Evolutionary conservation across 2,797 vertebrate genomes (phyloP).

Genomic region (Lophotriccus pileatus): DNA sequence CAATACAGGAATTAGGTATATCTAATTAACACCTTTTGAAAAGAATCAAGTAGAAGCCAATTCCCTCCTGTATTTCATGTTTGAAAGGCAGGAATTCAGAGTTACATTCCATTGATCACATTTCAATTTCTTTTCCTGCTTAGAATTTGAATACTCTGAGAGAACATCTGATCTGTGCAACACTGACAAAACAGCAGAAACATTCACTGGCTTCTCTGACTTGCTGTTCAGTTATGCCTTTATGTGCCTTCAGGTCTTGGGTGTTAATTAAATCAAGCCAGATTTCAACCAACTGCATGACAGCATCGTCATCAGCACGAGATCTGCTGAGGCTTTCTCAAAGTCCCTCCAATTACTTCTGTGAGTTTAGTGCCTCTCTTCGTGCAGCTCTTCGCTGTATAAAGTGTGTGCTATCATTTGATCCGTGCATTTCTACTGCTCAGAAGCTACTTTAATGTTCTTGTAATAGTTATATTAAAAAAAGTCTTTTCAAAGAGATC

Average conservation of each 20-base stretch:
- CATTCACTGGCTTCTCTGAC: not conserved
- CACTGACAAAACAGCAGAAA: not conserved
- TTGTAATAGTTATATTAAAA: not conserved
- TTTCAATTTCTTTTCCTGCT: not conserved
- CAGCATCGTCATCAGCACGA: not conserved
- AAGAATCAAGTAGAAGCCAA: not conserved
- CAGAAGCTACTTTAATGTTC: not conserved
- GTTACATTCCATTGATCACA: not conserved
- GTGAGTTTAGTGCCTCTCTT: not conserved
- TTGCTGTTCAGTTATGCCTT: not conserved
- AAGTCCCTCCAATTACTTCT: not conserved
- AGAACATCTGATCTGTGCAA: not conserved
- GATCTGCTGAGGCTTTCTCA: not conserved
- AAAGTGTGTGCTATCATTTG: not conserved
- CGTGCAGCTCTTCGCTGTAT: not conserved
- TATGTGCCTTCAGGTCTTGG: not conserved
- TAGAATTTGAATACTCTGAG: not conserved
- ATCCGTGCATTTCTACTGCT: not conserved
- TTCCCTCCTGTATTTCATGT: not conserved
- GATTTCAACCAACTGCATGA: not conserved
- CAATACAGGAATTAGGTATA: not conserved
- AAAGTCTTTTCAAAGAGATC: not conserved
- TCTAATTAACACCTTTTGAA: not conserved
- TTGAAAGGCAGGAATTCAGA: not conserved
- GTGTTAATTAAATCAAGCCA: slow-evolving; percentile 6